phyloP scores from a whole-genome alignment of 30 jellyfish, hydroid and myxozoan species.

The Aurelia coerulea region DNA sequence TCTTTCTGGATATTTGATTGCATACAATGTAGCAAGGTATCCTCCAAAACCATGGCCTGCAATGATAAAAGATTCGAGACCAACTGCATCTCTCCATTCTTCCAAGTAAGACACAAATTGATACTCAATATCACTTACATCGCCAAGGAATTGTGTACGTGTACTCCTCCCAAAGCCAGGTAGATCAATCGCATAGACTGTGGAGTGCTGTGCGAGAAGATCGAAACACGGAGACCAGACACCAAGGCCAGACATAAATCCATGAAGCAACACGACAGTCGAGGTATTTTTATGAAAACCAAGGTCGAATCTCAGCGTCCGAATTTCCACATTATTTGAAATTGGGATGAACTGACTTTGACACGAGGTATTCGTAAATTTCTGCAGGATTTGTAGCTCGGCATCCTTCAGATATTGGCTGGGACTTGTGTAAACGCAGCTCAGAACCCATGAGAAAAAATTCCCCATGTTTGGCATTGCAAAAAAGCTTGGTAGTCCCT shows the following conservation, averaged over 20 bases:
- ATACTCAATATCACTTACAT: slow-evolving; percentile 66
- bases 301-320: slow-evolving; percentile 80
- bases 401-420: slow-evolving; percentile 55
- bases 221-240: slow-evolving; percentile 94
- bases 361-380: slow-evolving; percentile 70
- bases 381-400: slow-evolving; percentile 69
- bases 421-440: slow-evolving; percentile 31
- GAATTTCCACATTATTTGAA: slow-evolving; percentile 74
- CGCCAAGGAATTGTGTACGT: slow-evolving; percentile 80
- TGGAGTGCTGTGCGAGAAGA: slow-evolving; percentile 59
- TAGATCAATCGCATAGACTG: slow-evolving; percentile 90
- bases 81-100: slow-evolving; percentile 95
- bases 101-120: slow-evolving; percentile 81
- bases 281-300: slow-evolving; percentile 61
- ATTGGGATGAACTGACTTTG: slow-evolving; percentile 82
- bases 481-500: background rate
- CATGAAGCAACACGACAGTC: slow-evolving; percentile 84
- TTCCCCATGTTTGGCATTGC: slow-evolving; percentile 20
- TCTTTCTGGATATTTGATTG: slow-evolving; percentile 83
- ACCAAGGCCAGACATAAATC: slow-evolving; percentile 96
- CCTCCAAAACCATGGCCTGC: slow-evolving; percentile 99
- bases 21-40: slow-evolving; percentile 79
- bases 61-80: slow-evolving; percentile 69
- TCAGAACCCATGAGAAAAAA: slow-evolving; percentile 43
- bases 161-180: slow-evolving; percentile 98